phyloP scores from a whole-genome alignment of 2,113 vertebrate species.

The Garra rufa region DNA sequence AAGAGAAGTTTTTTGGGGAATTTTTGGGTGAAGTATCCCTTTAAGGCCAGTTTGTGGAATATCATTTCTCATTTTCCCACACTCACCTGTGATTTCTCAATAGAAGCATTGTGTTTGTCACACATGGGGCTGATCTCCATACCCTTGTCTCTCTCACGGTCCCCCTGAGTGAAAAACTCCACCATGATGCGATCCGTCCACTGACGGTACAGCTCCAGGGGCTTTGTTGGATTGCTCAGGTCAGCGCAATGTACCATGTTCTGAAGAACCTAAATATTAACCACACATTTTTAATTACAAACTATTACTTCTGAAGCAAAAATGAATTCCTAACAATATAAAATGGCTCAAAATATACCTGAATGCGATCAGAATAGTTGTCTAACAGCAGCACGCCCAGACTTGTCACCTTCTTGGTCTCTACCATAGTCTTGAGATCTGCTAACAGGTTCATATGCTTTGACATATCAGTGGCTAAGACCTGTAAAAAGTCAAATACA shows the following conservation, averaged over 20 bases:
- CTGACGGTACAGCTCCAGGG: constrained; percentile 86
- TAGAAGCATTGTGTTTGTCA: constrained; percentile 88
- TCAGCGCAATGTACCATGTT: constrained; percentile 94
- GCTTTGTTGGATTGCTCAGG: constrained; percentile 93
- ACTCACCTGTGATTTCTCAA: constrained; percentile 91
- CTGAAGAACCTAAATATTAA: constrained; percentile 83
- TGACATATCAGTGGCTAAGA: constrained; percentile 94
- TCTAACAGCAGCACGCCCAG: constrained; percentile 89
- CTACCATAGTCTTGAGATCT: constrained; percentile 95
- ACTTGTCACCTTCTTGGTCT: constrained; percentile 96
- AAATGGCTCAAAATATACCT: constrained; percentile 70
- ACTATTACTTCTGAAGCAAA: not conserved
- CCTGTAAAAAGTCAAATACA: constrained; percentile 70
- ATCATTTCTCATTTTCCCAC: not conserved
- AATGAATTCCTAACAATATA: not conserved
- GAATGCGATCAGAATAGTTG: constrained; percentile 92
- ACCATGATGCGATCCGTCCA: constrained; percentile 93
- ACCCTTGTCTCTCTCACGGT: constrained; percentile 85
- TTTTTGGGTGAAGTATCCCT: too few species aligned
- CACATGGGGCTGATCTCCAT: constrained; percentile 97
- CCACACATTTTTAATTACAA: not conserved
- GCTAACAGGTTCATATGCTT: constrained; percentile 95
- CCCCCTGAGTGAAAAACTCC: constrained; percentile 90
- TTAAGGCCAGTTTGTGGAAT: not conserved
- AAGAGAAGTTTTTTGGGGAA: too few species aligned